Conservation (phyloP, 2,797 vertebrate species). For the Macropus fuliginosus region DNA sequence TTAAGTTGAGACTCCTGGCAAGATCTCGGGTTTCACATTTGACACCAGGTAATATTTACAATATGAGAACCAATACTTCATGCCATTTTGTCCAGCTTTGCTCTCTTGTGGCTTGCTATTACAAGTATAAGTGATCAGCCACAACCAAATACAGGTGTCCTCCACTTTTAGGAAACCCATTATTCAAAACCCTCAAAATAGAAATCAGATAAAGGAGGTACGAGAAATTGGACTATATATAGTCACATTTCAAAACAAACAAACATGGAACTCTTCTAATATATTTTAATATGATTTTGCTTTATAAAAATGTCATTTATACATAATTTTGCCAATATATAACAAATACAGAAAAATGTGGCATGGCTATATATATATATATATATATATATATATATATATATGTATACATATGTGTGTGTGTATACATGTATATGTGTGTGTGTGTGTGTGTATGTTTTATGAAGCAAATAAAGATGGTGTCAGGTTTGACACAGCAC, state of each 20-base stretch:
- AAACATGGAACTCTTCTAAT: background rate
- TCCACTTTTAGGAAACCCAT: background rate
- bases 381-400: background rate
- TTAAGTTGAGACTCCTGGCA: constrained; percentile 70
- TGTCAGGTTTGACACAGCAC: background rate
- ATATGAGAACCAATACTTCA: background rate
- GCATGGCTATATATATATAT: background rate
- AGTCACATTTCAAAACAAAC: background rate
- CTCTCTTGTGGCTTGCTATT: background rate
- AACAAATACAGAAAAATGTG: background rate
- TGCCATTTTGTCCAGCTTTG: background rate
- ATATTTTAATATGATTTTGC: background rate
- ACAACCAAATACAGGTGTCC: background rate
- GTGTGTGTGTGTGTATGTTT: background rate
- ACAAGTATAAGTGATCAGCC: background rate
- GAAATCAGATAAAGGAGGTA: background rate
- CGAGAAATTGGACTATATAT: background rate
- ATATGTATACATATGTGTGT: background rate
- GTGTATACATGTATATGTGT: no score
- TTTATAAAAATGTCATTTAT: constrained; percentile 14
- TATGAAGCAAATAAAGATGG: background rate
- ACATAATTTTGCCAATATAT: background rate
- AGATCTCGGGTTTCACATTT: constrained; percentile 58
- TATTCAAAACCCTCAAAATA: no score
- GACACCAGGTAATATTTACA: constrained; percentile 36